phyloP scores from a whole-genome alignment of 2,113 vertebrate species.

The Oncorhynchus kisutch region DNA sequence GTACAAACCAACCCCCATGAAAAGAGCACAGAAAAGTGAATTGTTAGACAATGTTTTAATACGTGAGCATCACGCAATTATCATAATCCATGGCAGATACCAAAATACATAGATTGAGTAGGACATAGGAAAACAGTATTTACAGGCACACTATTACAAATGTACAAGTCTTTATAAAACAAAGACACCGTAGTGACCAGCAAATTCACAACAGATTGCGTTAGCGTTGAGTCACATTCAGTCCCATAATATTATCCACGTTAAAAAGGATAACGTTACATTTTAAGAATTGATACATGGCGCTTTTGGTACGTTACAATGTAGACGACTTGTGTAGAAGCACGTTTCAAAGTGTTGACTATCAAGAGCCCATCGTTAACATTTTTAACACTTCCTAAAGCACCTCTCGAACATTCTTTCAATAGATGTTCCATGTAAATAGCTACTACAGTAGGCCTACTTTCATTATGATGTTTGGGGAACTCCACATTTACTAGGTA shows the following conservation, averaged over 20 bases:
- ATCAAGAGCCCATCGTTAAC: too few species aligned
- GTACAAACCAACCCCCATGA: neutral
- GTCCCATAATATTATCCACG: neutral
- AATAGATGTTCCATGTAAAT: neutral
- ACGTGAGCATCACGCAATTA: slow-evolving; percentile 56
- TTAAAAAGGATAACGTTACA: neutral
- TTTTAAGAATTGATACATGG: neutral
- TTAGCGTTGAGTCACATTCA: neutral
- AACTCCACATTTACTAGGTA: neutral
- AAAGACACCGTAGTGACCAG: slow-evolving; percentile 46
- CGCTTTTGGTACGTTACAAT: neutral
- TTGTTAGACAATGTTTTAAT: slow-evolving; percentile 43
- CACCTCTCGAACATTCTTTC: neutral
- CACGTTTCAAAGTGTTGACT: neutral
- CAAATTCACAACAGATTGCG: neutral
- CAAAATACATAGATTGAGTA: slow-evolving; percentile 57
- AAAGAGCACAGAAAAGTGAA: neutral
- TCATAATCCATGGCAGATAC: slow-evolving; percentile 37
- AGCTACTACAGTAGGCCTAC: neutral
- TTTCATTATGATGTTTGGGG: neutral
- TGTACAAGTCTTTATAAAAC: slow-evolving; percentile 65
- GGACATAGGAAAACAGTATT: slow-evolving; percentile 41
- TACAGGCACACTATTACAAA: slow-evolving; percentile 48
- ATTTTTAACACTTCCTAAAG: neutral
- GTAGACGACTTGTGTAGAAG: neutral